phyloP scores from a whole-genome alignment of 2,888 invertebrate genomes.

The Leptinotarsa haldemani region DNA sequence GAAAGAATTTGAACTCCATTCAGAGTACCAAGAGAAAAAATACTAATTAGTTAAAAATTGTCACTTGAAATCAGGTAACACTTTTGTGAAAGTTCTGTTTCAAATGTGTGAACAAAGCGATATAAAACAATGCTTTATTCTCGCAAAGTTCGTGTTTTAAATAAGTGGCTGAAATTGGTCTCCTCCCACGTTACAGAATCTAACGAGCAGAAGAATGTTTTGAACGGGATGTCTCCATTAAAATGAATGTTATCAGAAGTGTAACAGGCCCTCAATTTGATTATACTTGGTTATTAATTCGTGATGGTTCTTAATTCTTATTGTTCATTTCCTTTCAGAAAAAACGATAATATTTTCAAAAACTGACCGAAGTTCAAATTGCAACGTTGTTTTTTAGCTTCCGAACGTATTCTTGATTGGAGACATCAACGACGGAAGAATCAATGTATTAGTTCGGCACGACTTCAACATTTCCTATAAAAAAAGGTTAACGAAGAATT shows the following conservation, averaged over 20 bases:
- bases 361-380: no score
- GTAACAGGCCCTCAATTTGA: not conserved
- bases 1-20: no score
- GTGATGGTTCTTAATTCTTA: not conserved
- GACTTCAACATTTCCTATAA: no score
- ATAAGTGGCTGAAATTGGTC: not conserved
- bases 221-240: constrained; percentile 9
- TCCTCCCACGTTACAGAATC: constrained; percentile 7
- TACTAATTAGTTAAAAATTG: no score
- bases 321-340: not conserved
- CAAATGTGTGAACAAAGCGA: constrained; percentile 4
- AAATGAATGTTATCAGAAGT: not conserved
- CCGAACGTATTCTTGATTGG: no score
- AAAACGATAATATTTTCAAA: not conserved
- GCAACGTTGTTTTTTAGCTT: no score
- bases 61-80: not conserved
- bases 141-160: not conserved
- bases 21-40: no score
- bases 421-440: no score
- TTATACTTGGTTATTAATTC: not conserved
- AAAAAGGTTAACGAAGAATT: no score
- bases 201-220: not conserved
- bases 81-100: not conserved
- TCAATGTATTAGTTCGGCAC: no score
- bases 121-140: constrained; percentile 6